Evolutionary conservation across 2,888 invertebrate genomes (phyloP), one percentile per base, ranked within the genome.

Genomic region (Pardosa pseudoannulata): DNA sequence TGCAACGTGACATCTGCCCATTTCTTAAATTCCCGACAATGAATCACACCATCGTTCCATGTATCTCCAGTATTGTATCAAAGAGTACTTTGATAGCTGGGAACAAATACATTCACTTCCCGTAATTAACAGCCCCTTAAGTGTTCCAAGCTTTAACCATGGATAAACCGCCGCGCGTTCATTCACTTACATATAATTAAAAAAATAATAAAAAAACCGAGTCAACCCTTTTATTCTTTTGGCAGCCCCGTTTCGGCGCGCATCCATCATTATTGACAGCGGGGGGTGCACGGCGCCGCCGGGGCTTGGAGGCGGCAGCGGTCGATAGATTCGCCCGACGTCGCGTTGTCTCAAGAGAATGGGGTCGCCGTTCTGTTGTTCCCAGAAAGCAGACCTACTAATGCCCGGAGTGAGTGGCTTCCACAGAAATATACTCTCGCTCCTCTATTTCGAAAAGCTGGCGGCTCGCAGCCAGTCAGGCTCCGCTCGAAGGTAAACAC

Each of bases 211-310:
- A 5, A 46, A 46, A 46, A 46, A 46, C 16, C 41, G 1, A 5
- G 13, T 46, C 41, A n/a, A n/a, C 41, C 16, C 36, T 36, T 46
- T 13, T 16, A 16, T 2, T 16, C 41, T 46, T 13, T 46, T 46
- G 13, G 13, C 41, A 46, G 2, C n/a, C 56, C 56, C 1, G 5
- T 5, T 56, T 56, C 16, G 5, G 6, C 65, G 65, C 27, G 67
- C 72, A 80, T 80, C 73, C 64, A 80, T 80, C 79, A 80, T 80
- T 73, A 80, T 80, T 80, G 79, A 80, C 79, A 80, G 79, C 46
- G 29, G 39, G 16, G 71, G 27, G 62, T 36, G 6, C 50, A 28
- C 32, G 50, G 79, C 79, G 79, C 79, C 79, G 78, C 79, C 19
- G 31, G 72, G 32, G 79, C 65, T 64, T 39, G 28, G 32, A 62